Evolutionary conservation across 2,888 invertebrate genomes (phyloP).

Genomic region (Eurytoma californica): DNA sequence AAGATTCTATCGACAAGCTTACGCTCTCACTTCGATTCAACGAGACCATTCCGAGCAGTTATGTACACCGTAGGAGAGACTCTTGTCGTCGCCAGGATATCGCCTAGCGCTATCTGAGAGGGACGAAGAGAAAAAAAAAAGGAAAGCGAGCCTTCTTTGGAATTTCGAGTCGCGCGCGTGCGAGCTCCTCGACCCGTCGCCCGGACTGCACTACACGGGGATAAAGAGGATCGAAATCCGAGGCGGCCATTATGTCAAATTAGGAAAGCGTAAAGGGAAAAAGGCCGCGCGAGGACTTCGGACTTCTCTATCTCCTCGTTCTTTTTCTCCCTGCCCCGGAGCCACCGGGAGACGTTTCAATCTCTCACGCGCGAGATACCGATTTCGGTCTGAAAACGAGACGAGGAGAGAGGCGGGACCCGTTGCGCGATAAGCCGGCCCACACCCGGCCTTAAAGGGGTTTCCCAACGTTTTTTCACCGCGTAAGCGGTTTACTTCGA

Average conservation of each 20-base stretch:
- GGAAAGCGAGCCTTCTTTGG: slow-evolving; percentile 45
- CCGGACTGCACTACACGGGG: background rate
- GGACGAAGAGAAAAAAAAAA: slow-evolving; percentile 2
- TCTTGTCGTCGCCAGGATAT: slow-evolving; percentile 37
- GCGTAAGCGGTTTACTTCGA: slow-evolving; percentile 45
- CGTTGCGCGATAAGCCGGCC: slow-evolving; percentile 36
- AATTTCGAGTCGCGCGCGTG: slow-evolving; percentile 34
- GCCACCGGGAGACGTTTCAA: slow-evolving; percentile 38
- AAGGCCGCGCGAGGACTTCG: background rate
- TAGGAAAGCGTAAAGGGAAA: slow-evolving; percentile 57
- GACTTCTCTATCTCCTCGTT: background rate
- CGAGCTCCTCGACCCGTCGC: background rate
- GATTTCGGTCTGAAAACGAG: slow-evolving; percentile 36
- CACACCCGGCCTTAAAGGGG: slow-evolving; percentile 16
- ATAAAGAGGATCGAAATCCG: slow-evolving; percentile 48
- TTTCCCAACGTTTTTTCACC: slow-evolving; percentile 1
- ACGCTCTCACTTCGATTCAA: slow-evolving; percentile 24
- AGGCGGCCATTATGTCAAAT: slow-evolving; percentile 62
- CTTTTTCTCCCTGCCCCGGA: background rate
- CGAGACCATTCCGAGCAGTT: slow-evolving; percentile 39
- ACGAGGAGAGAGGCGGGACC: background rate
- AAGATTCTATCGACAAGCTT: slow-evolving; percentile 50
- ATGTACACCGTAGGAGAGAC: slow-evolving; percentile 11
- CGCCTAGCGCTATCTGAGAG: slow-evolving; percentile 31
- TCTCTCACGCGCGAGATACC: slow-evolving; percentile 37